Evolutionary conservation across 2,797 vertebrate genomes (phyloP), one percentile per base, ranked within the genome.

Genomic region (Eurystomus glaucurus): DNA sequence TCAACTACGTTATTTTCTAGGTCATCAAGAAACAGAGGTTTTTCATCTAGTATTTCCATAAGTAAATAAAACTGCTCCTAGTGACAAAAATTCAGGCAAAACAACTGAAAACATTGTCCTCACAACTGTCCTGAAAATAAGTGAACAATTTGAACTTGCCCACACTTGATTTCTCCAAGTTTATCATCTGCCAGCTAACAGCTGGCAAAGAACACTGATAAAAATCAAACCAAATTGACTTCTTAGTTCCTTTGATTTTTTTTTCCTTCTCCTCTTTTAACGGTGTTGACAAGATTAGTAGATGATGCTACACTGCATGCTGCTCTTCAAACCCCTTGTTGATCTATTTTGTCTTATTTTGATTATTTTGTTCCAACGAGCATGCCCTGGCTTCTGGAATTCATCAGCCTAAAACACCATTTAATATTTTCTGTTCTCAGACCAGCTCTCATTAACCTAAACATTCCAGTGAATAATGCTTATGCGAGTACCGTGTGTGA

Each of bases 371-470:
- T 85, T 91, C 45, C 65, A 76, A 88, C 31, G 85, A 87, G 60
- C 33, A 68, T 9, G 4, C 10, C 52, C 14, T 23, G 65, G 39
- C 64, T 87, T 90, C 87, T 69, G 78, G 88, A 95, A 88, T 88
- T 94, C 91, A 93, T 93, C 90, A 93, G 43, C 52, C 31, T 94
- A 87, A 94, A 91, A 57, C 11, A 75, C 48, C n/a, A 35, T 65
- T 92, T 77, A 83, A 33, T 83, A 84, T 75, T 71, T 92, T 81
- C 52, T 87, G 0, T 87, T 93, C 76, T 94, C 83, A 81, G 54
- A 72, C 2, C 23, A 88, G 58, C 11, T 84, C 61, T 70, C 91
- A 95, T 80, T 92, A 93, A 74, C 70, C 54, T 83, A 74, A 94
- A 80, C 31, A 68, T 48, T 51, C 37, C 61, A 48, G 37, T 83